Conservation (phyloP, 1,140 invertebrate genomes). For the Neodiprion virginianus region DNA sequence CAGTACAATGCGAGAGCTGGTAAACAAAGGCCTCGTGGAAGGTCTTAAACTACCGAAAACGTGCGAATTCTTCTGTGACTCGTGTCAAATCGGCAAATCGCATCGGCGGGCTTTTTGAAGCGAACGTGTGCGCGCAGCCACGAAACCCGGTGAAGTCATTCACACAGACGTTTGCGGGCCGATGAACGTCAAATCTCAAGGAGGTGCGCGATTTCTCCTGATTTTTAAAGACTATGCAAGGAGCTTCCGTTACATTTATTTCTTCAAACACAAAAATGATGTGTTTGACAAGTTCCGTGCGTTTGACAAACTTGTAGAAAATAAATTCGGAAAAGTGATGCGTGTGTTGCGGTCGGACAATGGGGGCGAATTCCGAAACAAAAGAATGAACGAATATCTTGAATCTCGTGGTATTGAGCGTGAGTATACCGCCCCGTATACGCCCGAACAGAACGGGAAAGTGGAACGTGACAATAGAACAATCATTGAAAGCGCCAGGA, state of each 20-base stretch:
- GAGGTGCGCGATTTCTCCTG: neutral
- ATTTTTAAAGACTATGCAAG: neutral
- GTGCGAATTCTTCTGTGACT: neutral
- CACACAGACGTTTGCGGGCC: neutral
- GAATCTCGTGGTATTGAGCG: constrained; percentile 23
- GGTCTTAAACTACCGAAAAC: neutral
- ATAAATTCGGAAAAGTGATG: neutral
- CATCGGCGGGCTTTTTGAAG: neutral
- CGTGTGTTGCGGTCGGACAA: neutral
- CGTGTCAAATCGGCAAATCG: neutral
- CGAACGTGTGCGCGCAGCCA: neutral
- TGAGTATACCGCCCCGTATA: constrained; percentile 44
- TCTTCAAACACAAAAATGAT: neutral
- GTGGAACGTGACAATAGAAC: constrained; percentile 53
- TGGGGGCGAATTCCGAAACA: constrained; percentile 7
- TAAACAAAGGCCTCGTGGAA: neutral
- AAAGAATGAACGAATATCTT: constrained; percentile 22
- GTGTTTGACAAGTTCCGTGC: neutral
- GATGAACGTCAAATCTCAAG: neutral
- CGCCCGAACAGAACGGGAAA: constrained; percentile 51
- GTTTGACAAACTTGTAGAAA: neutral
- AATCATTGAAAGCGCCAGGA: constrained; percentile 48
- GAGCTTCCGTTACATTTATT: neutral
- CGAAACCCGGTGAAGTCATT: neutral
- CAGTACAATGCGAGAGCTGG: neutral